Base-by-base conservation (phyloP, 1,140 invertebrate genomes). In the Drosophila ficusphila region DNA sequence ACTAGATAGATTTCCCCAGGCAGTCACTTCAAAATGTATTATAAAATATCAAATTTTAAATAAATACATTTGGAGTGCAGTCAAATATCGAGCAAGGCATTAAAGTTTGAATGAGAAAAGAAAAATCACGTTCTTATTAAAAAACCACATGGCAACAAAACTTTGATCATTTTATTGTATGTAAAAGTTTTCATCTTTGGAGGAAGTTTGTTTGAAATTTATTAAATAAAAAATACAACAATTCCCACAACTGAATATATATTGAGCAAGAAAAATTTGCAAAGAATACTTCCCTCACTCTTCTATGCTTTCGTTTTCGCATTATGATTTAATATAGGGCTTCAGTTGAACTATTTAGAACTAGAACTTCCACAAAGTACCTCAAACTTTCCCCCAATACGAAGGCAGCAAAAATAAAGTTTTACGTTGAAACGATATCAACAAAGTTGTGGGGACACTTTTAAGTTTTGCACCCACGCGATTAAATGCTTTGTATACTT, bases 391-490 rank as follows among this genome's bases (percentile, higher is more conserved):
- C 6, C 16, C 25, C 52, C 7, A 14, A 44, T 19, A 3, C 52
- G 19, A 18, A 19, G 6, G 29, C 16, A 58, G 57, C 41, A 49
- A 65, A 19, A 19, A 14, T 33, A 65, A 65, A 64, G 16, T 65
- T 61, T 11, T 29, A 21, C 18, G 16, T 23, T 12, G 48, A 14
- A n/a, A n/a, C 29, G 57, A 64, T 47, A 62, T 38, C 29, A 29
- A n/a, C 57, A 65, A 65, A 65, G 61, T 65, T 65, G 16, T 6
- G 9, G 21, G 14, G 23, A 47, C n/a, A 48, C 2, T 39, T 47
- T 48, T 16, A 23, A 64, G 57, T 62, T 33, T 12, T 44, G n/a
- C 23, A 36, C 12, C 36, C 31, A 23, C 61, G 27, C 5, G 23
- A 36, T 23, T 29, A 39, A 64, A 39, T 38, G 18, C 18, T 38